Evolutionary conservation across 64 coral and sea anemone species (phyloP), one percentile per base, ranked within the genome.

Genomic region (Montipora efflorescens): DNA sequence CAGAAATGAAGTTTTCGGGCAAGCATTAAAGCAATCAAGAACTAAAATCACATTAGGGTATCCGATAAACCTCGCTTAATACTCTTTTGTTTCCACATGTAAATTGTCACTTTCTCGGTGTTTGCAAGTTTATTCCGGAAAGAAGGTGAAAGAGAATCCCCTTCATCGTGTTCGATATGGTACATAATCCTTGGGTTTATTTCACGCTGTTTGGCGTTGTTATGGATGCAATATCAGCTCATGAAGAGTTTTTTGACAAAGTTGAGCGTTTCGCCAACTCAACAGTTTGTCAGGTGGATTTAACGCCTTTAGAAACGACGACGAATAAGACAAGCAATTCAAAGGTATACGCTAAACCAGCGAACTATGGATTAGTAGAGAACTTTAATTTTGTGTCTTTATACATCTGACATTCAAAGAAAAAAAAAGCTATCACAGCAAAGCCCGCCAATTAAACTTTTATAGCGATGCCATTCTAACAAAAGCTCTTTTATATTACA

Each of bases 11-110:
- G 66, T 47, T 48, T 13, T 36, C 36, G 21, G 19, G 14, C 3
- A 67, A 64, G 67, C 16, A 0, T 47, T 47, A 84, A 64, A 47
- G 28, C 36, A 66, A 83, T 83, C 58, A 44, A 21, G 22, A 4
- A 66, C 25, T 3, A 1, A 83, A 43, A 46, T 67, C 43, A 9
- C 53, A 67, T 67, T 46, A 71, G 8, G 62, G 66, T 86, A 86
- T 86, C 66, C 46, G 82, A 86, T 86, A 48, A 71, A 13, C n/a
- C 62, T 78, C 16, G 45, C 4, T 50, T 70, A 49, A 50, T 47
- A 12, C 1, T 16, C 20, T 16, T 20, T 50, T 72, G 49, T 50
- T 71, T 86, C 62, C 46, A 44, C 47, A 50, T 2, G 18, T 9
- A 71, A 86, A 67, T 86, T 28, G 59, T 46, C 47, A 45, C 18